These are phyloP conservation scores for Zaprionus gabonicus DNA, from an alignment of 1,140 invertebrate species.

Conservation along the genomic window DNA sequence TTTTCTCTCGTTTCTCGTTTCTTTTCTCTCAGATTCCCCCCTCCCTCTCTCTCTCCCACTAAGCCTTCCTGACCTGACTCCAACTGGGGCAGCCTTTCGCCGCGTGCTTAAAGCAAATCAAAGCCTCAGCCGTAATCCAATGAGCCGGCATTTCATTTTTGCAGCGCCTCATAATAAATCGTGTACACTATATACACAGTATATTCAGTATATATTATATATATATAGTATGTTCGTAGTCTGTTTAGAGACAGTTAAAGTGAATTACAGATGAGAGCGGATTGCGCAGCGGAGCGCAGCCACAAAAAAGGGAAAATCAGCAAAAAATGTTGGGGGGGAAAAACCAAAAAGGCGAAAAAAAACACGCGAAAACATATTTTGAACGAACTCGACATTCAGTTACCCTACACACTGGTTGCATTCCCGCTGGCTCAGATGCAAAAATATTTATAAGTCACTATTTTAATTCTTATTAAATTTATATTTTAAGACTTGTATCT, in stretches of 20 bases:
- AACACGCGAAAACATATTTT: background rate
- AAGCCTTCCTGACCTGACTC: background rate
- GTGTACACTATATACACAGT: constrained; percentile 22
- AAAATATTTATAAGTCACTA: too few relatives aligned
- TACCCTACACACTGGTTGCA: background rate
- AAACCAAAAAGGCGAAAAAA: constrained; percentile 22
- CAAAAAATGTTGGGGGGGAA: constrained; percentile 32
- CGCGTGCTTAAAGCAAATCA: constrained; percentile 62
- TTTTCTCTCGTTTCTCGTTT: constrained; percentile 40
- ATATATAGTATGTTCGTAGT: background rate
- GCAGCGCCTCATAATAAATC: constrained; percentile 64
- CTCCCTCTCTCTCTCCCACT: background rate
- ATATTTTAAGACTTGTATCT: background rate
- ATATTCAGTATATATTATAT: constrained; percentile 39
- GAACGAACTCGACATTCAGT: background rate
- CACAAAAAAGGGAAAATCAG: constrained; percentile 48
- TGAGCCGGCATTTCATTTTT: constrained; percentile 67
- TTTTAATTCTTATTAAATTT: too few relatives aligned
- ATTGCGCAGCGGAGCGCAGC: constrained; percentile 50
- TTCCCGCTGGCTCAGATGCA: too few relatives aligned
- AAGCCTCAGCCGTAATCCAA: constrained; percentile 72
- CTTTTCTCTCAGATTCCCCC: background rate
- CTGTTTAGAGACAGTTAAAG: constrained; percentile 63
- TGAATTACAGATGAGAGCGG: constrained; percentile 73
- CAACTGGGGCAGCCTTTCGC: background rate